Base-by-base conservation (phyloP, 2,888 invertebrate species). In the Anarsia innoxiella region DNA sequence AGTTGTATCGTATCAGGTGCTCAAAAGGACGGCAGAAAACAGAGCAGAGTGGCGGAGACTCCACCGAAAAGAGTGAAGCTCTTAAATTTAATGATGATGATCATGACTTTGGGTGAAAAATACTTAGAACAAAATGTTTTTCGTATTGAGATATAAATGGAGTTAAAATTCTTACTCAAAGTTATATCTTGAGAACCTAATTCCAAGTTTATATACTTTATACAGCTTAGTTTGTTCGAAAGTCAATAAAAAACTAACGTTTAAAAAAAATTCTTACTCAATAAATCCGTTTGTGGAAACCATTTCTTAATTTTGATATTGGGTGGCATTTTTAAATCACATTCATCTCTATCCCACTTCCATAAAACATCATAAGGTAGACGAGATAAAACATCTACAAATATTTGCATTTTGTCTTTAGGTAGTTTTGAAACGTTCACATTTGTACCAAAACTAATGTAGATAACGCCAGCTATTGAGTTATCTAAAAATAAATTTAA, bases 381-480 rank as follows among this genome's bases (percentile, higher is more conserved):
- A 26, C 64, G 48, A 0, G 73, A 70, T 35, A 86, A 73, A 0
- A 66, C 74, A 6, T 58, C 54, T 0, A 71, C 14, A 0, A 86
- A 45, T 0, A 42, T 51, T 35, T 69, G 49, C 5, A 72, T 55
- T 29, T 45, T 66, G 26, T 67, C 56, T 2, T 59, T 44, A 1
- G 78, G 65, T 25, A 85, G 44, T 1, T 51, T 28, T 2, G 62
- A 56, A 1, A 73, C 63, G 1, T 61, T 49, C 1, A 76, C 61
- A 19, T 76, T 77, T 1, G 83, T 70, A 0, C 84, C 85, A 37
- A 83, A 69, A 44, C 83, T 85, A 28, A 85, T 60, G 40, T 75
- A 80, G 1, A 85, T 66, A 0, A 82, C 76, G 0, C 83, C 85
- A n/a, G 74, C 46, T 23, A 62, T 57, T 0, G 82, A 73, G 1